Evolutionary conservation across 2,113 vertebrate species (phyloP).

Genomic region (Cinclus mexicanus): DNA sequence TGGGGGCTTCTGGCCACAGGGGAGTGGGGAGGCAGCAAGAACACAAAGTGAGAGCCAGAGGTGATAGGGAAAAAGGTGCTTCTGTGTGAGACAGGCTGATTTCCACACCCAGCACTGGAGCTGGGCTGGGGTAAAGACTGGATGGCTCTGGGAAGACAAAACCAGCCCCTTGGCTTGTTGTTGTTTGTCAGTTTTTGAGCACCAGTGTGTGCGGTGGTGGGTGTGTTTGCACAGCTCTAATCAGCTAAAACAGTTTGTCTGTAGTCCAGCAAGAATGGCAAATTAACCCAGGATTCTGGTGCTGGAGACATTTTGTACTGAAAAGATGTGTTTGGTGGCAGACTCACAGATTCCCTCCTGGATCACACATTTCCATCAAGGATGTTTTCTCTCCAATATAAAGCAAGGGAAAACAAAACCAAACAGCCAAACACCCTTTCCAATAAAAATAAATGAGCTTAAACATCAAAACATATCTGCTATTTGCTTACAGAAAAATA

Average conservation of each 20-base stretch:
- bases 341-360: constrained; percentile 21
- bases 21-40: not conserved
- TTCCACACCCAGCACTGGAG: not conserved
- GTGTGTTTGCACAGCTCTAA: constrained; percentile 34
- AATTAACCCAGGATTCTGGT: constrained; percentile 44
- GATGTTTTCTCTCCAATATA: constrained; percentile 31
- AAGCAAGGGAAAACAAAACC: constrained; percentile 48
- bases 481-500: not conserved
- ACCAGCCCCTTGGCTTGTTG: not conserved
- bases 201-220: not conserved
- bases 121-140: not conserved
- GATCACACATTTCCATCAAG: constrained; percentile 40
- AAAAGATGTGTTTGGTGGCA: constrained; percentile 27
- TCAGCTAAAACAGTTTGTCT: constrained; percentile 18
- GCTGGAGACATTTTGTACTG: not conserved
- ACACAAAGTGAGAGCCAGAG: not conserved
- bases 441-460: constrained; percentile 55
- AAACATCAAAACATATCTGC: constrained; percentile 32
- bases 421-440: constrained; percentile 51
- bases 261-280: not conserved
- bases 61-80: not conserved
- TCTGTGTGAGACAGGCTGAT: not conserved
- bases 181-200: not conserved
- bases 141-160: not conserved
- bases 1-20: not conserved